Evolutionary conservation across 1,140 invertebrate species (phyloP).

Genomic region (Globodera ellingtonae): DNA sequence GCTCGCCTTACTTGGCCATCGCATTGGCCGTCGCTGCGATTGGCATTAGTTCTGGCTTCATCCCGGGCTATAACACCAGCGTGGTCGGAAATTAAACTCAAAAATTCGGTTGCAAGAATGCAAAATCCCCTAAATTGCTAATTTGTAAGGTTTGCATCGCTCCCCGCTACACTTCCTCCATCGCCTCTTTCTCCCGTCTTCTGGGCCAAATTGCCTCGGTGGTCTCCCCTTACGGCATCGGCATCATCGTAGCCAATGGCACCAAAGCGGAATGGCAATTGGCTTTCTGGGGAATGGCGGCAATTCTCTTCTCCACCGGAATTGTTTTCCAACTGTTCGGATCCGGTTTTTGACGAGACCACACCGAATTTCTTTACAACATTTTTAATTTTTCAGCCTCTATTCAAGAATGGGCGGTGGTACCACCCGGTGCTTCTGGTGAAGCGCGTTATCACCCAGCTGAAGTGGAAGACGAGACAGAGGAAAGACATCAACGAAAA

Average conservation of each 20-base stretch:
- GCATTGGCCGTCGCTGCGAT: conserved; percentile 54
- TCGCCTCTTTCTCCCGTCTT: conserved; percentile 62
- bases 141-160: conserved; percentile 60
- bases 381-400: conserved; percentile 34
- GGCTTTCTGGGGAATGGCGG: conserved; percentile 49
- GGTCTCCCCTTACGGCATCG: conserved; percentile 58
- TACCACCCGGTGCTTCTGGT: not conserved
- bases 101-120: not conserved
- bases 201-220: conserved; percentile 62
- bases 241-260: conserved; percentile 45
- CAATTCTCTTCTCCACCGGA: conserved; percentile 53
- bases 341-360: conserved; percentile 33
- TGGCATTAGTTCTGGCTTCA: conserved; percentile 61
- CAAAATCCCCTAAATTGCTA: too few relatives aligned
- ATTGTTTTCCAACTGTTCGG: conserved; percentile 51
- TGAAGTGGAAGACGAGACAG: not conserved
- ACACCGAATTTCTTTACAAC: not conserved
- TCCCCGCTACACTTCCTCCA: conserved; percentile 58
- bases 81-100: conserved; percentile 16
- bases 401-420: conserved; percentile 39
- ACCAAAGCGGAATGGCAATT: conserved; percentile 51
- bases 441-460: not conserved
- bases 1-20: conserved; percentile 43
- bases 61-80: conserved; percentile 64
- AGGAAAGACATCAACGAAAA: not conserved